phyloP scores from a whole-genome alignment of 2,888 invertebrate genomes.

The Athalia rosae region DNA sequence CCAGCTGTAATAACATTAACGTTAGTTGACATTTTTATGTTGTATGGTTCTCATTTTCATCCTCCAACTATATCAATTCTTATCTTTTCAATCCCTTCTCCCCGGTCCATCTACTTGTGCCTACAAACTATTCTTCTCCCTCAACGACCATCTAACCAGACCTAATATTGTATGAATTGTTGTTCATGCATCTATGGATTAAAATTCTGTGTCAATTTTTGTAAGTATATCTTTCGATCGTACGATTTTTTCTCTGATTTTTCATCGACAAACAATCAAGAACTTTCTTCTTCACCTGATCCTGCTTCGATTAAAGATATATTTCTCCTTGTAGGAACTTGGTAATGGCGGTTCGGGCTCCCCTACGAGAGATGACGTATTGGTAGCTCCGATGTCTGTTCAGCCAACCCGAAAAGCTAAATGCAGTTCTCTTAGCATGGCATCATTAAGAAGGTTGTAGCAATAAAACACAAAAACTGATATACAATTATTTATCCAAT shows the following conservation, averaged over 20 bases:
- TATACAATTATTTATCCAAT: not conserved
- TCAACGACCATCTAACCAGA: too few relatives aligned
- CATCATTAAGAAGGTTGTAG: constrained; percentile 84
- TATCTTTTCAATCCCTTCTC: constrained; percentile 19
- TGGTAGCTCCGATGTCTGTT: constrained; percentile 88
- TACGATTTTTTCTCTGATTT: too few relatives aligned
- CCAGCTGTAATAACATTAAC: constrained; percentile 90
- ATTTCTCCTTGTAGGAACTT: constrained; percentile 79
- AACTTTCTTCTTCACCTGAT: too few relatives aligned
- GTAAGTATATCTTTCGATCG: too few relatives aligned
- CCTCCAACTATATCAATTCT: constrained; percentile 17
- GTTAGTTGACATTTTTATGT: constrained; percentile 76
- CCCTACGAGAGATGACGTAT: constrained; percentile 77
- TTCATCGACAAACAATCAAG: too few relatives aligned
- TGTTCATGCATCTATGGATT: too few relatives aligned
- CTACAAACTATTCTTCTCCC: too few relatives aligned
- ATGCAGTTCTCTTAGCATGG: constrained; percentile 79
- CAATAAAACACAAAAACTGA: constrained; percentile 47
- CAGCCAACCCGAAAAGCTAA: constrained; percentile 89
- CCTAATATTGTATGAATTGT: too few relatives aligned
- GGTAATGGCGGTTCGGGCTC: constrained; percentile 77
- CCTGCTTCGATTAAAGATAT: not conserved
- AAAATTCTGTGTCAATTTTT: too few relatives aligned
- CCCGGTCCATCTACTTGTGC: not conserved
- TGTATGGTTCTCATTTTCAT: constrained; percentile 33